Conservation (phyloP, 2,888 invertebrate genomes). For the Steinernema carpocapsae region DNA sequence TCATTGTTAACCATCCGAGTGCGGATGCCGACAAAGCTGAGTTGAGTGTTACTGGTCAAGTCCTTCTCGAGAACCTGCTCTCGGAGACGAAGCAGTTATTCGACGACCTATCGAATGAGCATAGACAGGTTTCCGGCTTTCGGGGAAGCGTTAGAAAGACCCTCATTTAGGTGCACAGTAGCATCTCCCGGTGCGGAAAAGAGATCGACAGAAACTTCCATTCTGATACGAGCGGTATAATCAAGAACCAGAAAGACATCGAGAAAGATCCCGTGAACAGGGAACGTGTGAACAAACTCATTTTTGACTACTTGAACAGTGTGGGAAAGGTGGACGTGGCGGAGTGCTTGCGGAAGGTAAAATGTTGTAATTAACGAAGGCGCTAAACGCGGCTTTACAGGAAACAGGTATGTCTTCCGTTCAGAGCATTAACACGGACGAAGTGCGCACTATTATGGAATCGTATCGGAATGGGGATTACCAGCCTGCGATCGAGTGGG, state of each 20-base stretch:
- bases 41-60: constrained; percentile 55
- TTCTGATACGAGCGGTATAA: constrained; percentile 43
- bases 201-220: constrained; percentile 78
- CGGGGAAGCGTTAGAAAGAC: constrained; percentile 74
- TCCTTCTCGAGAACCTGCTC: constrained; percentile 46
- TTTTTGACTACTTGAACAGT: constrained; percentile 50
- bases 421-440: constrained; percentile 4
- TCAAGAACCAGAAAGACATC: constrained; percentile 55
- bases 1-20: neutral
- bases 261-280: constrained; percentile 44
- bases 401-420: neutral
- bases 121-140: constrained; percentile 3
- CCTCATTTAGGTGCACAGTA: constrained; percentile 75
- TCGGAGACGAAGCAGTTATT: constrained; percentile 37
- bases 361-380: neutral
- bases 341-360: constrained; percentile 54
- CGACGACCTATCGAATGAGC: constrained; percentile 25
- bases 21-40: neutral
- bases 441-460: constrained; percentile 41
- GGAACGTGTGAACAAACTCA: constrained; percentile 45
- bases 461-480: constrained; percentile 42
- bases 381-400: constrained; percentile 7
- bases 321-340: constrained; percentile 53
- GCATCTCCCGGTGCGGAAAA: constrained; percentile 90
- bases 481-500: constrained; percentile 49